A percentile compares a stretch with the other conserved stretches of the same genome.
phyloP scores from a whole-genome alignment of 2,797 vertebrate genomes.

The Catharus ustulatus region DNA sequence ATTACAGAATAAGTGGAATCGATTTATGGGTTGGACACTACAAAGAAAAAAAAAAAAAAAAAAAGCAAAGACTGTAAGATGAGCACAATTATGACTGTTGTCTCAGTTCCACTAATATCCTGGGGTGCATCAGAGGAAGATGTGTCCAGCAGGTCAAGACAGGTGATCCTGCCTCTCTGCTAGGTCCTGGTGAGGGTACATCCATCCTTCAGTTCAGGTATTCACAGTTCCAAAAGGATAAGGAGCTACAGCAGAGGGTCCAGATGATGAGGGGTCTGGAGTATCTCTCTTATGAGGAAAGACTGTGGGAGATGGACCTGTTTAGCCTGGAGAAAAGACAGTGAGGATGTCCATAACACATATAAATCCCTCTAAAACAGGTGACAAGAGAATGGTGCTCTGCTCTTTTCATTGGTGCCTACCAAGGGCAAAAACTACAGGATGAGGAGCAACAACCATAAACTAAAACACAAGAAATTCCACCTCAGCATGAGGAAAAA shows the following conservation, averaged over 20 bases:
- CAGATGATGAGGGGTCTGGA: background rate
- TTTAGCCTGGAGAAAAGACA: background rate
- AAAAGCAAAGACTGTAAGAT: background rate
- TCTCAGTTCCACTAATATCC: background rate
- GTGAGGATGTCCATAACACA: background rate
- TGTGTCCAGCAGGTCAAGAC: background rate
- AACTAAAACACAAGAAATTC: background rate
- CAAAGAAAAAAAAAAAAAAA: background rate
- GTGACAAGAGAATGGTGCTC: too few species aligned
- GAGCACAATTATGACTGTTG: background rate
- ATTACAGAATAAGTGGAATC: background rate
- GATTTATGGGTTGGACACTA: background rate
- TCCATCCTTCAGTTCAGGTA: background rate
- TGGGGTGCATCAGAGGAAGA: background rate
- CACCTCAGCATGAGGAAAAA: background rate
- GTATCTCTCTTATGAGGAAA: background rate
- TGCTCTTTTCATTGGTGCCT: background rate
- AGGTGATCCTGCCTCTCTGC: too few species aligned
- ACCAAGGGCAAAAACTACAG: accelerated
- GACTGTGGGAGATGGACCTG: background rate
- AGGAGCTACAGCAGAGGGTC: background rate
- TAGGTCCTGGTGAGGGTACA: background rate
- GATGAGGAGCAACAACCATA: background rate
- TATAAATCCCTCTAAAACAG: too few species aligned
- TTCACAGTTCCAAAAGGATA: background rate